Evolutionary conservation across 2,888 invertebrate species (phyloP).

Genomic region (Opisthograptis luteolata): DNA sequence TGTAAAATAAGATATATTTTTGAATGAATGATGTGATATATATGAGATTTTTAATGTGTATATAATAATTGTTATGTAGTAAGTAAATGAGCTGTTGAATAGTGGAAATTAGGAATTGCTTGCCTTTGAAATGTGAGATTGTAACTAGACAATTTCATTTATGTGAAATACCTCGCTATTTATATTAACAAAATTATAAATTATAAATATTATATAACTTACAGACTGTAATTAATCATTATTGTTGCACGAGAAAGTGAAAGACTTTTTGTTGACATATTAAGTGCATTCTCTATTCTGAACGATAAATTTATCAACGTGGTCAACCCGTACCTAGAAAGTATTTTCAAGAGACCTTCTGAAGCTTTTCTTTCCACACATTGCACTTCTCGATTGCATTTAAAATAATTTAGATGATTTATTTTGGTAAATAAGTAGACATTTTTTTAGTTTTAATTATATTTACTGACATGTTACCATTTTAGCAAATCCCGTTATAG

Average conservation of each 20-base stretch:
- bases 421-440: no score
- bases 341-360: background rate
- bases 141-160: background rate
- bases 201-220: no score
- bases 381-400: no score
- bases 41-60: constrained; percentile 71
- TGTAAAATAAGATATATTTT: constrained; percentile 51
- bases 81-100: constrained; percentile 56
- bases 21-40: constrained; percentile 81
- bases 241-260: background rate
- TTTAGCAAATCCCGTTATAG: no score
- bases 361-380: background rate
- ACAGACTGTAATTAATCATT: no score
- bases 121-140: constrained; percentile 20
- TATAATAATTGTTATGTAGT: constrained; percentile 71
- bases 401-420: no score
- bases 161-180: no score
- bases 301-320: background rate
- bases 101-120: constrained; percentile 31
- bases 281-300: background rate
- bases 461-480: no score
- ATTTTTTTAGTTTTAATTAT: no score
- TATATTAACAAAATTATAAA: background rate
- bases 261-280: background rate
- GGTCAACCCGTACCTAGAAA: constrained; percentile 6